Conservation (phyloP, 2,113 vertebrate genomes). For the Aplodontia rufa region DNA sequence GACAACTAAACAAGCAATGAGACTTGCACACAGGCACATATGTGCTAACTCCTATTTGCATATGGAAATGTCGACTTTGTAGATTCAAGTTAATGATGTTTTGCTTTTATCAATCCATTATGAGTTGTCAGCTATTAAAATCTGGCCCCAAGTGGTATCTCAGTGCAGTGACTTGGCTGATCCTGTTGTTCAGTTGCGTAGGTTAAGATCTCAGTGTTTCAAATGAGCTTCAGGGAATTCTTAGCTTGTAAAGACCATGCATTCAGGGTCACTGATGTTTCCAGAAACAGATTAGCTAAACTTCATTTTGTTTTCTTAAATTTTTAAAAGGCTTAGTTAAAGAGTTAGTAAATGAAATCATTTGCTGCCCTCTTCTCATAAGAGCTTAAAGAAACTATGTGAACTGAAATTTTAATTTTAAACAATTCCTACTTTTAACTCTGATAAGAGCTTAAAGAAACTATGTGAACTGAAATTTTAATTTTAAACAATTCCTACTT, state of each 20-base stretch:
- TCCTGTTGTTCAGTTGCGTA: constrained; percentile 63
- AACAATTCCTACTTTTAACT: neutral
- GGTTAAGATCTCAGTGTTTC: constrained; percentile 42
- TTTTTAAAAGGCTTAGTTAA: neutral
- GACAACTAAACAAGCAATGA: constrained; percentile 79
- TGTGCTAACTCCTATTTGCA: constrained; percentile 72
- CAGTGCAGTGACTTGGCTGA: constrained; percentile 45
- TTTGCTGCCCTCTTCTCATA: neutral
- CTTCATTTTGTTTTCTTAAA: neutral
- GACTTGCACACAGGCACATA: constrained; percentile 74
- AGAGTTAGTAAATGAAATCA: neutral
- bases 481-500: neutral
- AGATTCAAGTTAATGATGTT: constrained; percentile 79
- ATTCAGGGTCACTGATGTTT: constrained; percentile 49
- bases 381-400: neutral
- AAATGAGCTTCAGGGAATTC: constrained; percentile 35
- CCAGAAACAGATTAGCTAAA: constrained; percentile 44
- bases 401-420: constrained; percentile 34
- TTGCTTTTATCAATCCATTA: constrained; percentile 77
- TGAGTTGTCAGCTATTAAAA: constrained; percentile 76
- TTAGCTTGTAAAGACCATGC: constrained; percentile 29
- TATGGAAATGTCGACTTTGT: constrained; percentile 77
- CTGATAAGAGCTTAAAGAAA: neutral
- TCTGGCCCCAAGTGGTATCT: constrained; percentile 76
- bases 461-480: constrained; percentile 34